Evolutionary conservation across 2,113 vertebrate species (phyloP).

Genomic region (Ciconia stormi): DNA sequence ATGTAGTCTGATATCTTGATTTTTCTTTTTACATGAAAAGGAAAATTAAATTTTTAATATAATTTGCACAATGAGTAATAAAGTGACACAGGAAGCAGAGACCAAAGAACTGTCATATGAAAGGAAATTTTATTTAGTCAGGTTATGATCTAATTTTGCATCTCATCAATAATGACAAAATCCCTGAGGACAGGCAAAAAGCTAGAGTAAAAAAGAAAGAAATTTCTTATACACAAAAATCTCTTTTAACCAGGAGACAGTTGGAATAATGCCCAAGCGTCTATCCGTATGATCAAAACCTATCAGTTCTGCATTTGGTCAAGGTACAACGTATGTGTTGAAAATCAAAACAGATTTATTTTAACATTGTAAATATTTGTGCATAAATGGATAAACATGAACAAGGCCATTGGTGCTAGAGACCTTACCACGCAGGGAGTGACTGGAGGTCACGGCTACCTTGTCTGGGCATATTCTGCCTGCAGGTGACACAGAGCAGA

Average conservation of each 20-base stretch:
- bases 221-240: background rate
- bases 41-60: conserved; percentile 46
- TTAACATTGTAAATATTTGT: background rate
- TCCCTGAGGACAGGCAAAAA: background rate
- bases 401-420: background rate
- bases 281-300: background rate
- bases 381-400: background rate
- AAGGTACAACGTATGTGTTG: background rate
- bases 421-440: fast-evolving
- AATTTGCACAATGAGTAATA: conserved; percentile 34
- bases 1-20: conserved; percentile 21
- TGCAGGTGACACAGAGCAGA: background rate
- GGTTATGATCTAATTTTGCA: conserved; percentile 10
- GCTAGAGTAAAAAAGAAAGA: background rate
- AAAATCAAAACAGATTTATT: background rate
- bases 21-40: conserved; percentile 14
- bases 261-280: background rate
- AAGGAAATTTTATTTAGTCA: conserved; percentile 36
- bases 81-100: conserved; percentile 2
- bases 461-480: background rate
- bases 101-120: conserved; percentile 26
- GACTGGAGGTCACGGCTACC: background rate
- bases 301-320: background rate
- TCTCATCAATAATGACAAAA: conserved; percentile 25
- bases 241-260: background rate